Conservation (phyloP, 1,140 invertebrate genomes). For the Apis laboriosa region DNA sequence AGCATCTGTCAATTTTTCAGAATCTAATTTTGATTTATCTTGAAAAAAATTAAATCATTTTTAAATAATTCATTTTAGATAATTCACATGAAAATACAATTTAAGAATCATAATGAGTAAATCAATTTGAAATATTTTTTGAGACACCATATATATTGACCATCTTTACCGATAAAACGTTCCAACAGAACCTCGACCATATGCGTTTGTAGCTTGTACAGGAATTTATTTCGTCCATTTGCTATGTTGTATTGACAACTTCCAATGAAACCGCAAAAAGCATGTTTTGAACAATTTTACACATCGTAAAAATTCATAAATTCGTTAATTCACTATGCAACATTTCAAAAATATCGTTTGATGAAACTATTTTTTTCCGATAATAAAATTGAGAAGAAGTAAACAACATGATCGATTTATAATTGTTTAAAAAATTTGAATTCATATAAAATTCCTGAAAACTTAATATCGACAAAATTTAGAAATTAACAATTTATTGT, state of each 20-base stretch:
- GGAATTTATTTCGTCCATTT: constrained; percentile 27
- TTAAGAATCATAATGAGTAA: no score
- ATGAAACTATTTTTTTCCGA: not conserved
- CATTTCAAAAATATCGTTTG: not conserved
- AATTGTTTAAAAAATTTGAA: no score
- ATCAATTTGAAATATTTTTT: not conserved
- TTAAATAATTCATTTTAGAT: no score
- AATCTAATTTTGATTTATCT: no score
- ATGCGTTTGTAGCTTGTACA: not conserved
- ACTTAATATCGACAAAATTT: no score
- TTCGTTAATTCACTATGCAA: constrained; percentile 10
- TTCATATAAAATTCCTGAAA: no score
- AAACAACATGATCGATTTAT: not conserved
- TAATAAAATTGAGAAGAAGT: not conserved
- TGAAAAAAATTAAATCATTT: no score
- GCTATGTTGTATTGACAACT: constrained; percentile 10
- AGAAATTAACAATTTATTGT: no score
- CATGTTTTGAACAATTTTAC: not conserved
- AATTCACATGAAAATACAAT: no score
- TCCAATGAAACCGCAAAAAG: constrained; percentile 18
- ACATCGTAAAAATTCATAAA: constrained; percentile 29
- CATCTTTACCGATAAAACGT: constrained; percentile 5
- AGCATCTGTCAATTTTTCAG: no score
- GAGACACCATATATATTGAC: not conserved
- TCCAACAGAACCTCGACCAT: constrained; percentile 6